These are phyloP conservation scores for Dasypus novemcinctus DNA, from an alignment of 2,113 vertebrate genomes.

Conservation along the genomic window DNA sequence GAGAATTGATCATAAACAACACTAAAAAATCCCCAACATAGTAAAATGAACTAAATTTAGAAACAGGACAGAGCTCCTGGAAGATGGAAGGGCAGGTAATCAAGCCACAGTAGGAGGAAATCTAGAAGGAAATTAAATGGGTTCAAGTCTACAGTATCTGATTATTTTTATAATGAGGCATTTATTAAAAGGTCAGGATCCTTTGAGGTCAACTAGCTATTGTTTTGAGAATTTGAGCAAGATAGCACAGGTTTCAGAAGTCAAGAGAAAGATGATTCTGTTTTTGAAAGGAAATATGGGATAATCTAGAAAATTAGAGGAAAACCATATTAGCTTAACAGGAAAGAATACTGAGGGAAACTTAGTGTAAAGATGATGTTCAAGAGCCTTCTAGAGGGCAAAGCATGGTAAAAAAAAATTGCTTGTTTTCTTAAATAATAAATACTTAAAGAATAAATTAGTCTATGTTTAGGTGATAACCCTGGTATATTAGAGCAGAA, in stretches of 20 bases:
- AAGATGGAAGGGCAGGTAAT: neutral
- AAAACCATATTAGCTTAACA: neutral
- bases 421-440: conserved; percentile 3
- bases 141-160: neutral
- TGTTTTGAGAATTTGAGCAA: conserved; percentile 19
- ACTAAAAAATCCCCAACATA: neutral
- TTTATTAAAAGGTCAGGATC: conserved; percentile 43
- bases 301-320: neutral
- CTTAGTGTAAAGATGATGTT: neutral
- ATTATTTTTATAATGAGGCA: conserved; percentile 1
- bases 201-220: neutral
- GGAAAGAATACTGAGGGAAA: neutral
- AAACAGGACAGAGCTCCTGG: conserved; percentile 5
- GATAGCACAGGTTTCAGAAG: neutral
- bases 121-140: neutral
- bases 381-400: neutral
- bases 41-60: conserved; percentile 1
- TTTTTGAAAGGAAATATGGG: conserved; percentile 33
- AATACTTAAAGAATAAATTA: neutral
- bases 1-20: neutral
- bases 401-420: neutral
- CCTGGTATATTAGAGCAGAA: neutral
- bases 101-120: neutral
- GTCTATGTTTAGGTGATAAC: neutral
- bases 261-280: neutral